A percentile compares a stretch with the other conserved stretches of the same genome.
These are phyloP conservation scores for Aquatica leii DNA, from an alignment of 2,888 invertebrate genomes.

Conservation along the genomic window DNA sequence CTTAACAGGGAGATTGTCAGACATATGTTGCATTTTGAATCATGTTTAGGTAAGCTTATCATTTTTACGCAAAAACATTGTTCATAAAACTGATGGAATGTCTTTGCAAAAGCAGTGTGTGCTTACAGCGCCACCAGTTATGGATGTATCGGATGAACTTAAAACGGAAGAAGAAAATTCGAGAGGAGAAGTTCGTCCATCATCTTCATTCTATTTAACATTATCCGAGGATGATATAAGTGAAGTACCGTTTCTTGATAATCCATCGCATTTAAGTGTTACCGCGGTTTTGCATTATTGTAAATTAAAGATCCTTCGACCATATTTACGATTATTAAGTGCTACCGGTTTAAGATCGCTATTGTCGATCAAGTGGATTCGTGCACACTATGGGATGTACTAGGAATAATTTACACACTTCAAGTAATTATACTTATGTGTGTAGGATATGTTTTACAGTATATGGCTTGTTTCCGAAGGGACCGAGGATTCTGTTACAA, in stretches of 20 bases:
- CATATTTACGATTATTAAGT: constrained; percentile 77
- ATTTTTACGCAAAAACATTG: too few relatives aligned
- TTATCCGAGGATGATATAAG: constrained; percentile 70
- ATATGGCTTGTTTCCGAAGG: constrained; percentile 78
- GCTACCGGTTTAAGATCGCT: constrained; percentile 80
- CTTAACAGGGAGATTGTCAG: constrained; percentile 21
- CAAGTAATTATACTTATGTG: constrained; percentile 73
- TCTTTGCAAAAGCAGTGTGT: not conserved
- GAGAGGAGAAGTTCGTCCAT: constrained; percentile 17
- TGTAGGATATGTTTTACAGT: constrained; percentile 79
- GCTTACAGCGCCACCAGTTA: not conserved
- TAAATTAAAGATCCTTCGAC: constrained; percentile 81
- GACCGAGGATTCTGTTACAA: constrained; percentile 78
- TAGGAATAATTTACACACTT: constrained; percentile 74
- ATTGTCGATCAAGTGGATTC: constrained; percentile 68
- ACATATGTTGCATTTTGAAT: constrained; percentile 23
- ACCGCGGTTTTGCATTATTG: constrained; percentile 83
- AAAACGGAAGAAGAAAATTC: constrained; percentile 27
- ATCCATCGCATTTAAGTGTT: constrained; percentile 70
- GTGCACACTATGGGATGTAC: constrained; percentile 66
- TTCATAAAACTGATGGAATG: not conserved
- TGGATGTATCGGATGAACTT: constrained; percentile 22
- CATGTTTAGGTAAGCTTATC: constrained; percentile 21
- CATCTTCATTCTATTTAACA: constrained; percentile 27
- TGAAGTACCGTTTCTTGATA: constrained; percentile 66